Evolutionary conservation across 2,113 vertebrate genomes (phyloP).

Genomic region (Mesitornis unicolor): DNA sequence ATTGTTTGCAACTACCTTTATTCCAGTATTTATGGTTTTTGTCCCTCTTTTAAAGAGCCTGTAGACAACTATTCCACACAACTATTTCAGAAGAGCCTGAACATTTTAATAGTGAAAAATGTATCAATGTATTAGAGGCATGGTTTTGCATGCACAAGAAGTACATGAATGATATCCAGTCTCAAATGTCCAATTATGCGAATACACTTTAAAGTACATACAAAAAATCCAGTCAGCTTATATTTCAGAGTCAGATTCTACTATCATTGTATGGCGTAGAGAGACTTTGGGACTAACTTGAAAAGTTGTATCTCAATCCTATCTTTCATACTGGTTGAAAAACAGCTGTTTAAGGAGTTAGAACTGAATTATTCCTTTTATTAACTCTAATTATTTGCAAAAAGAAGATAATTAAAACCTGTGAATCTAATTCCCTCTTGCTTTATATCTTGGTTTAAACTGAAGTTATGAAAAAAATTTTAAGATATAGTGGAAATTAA

Average conservation of each 20-base stretch:
- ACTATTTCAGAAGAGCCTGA: neutral
- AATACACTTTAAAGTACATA: neutral
- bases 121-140: neutral
- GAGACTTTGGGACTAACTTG: neutral
- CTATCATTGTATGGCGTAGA: neutral
- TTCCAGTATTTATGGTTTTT: neutral
- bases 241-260: neutral
- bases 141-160: neutral
- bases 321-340: neutral
- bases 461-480: neutral
- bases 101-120: neutral
- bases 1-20: neutral
- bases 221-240: fast-evolving
- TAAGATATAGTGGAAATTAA: neutral
- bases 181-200: neutral
- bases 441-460: neutral
- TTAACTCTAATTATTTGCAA: neutral
- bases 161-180: neutral
- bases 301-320: neutral
- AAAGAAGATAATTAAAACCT: neutral
- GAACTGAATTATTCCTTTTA: neutral
- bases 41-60: neutral
- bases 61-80: neutral
- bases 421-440: neutral
- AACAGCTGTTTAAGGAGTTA: neutral